These are phyloP conservation scores for Ovis canadensis DNA, from an alignment of 2,113 vertebrate genomes.

Conservation along the genomic window DNA sequence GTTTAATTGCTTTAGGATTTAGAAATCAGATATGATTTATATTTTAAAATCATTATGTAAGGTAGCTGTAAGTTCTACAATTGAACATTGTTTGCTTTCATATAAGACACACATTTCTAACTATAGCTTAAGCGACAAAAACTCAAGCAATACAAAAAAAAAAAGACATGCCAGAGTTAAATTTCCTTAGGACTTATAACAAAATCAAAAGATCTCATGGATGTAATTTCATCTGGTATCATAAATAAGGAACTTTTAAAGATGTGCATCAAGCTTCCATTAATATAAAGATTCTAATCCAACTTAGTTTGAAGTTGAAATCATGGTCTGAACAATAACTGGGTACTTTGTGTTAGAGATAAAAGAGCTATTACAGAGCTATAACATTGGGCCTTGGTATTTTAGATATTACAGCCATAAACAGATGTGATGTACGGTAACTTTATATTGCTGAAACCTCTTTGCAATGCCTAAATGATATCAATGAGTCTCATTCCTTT, in stretches of 20 bases:
- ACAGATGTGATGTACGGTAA: background rate
- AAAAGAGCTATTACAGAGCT: background rate
- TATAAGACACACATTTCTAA: background rate
- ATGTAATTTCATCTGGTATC: background rate
- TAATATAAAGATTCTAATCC: background rate
- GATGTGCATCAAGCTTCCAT: background rate
- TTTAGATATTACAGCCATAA: background rate
- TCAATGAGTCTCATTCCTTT: background rate
- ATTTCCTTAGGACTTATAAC: background rate
- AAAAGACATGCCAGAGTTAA: background rate
- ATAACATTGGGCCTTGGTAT: background rate
- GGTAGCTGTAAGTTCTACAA: background rate
- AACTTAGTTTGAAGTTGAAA: background rate
- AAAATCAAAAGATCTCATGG: background rate
- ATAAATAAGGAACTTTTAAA: background rate
- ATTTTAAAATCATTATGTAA: background rate
- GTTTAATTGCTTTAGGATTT: constrained; percentile 15
- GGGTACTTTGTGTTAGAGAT: background rate
- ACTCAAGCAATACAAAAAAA: background rate
- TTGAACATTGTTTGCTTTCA: background rate
- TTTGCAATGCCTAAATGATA: background rate
- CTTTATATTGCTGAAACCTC: background rate
- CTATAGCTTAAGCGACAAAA: background rate
- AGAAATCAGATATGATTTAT: background rate
- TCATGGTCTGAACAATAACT: background rate